These are phyloP conservation scores for Carduelis carduelis DNA, from an alignment of 2,797 vertebrate genomes.

Conservation along the genomic window DNA sequence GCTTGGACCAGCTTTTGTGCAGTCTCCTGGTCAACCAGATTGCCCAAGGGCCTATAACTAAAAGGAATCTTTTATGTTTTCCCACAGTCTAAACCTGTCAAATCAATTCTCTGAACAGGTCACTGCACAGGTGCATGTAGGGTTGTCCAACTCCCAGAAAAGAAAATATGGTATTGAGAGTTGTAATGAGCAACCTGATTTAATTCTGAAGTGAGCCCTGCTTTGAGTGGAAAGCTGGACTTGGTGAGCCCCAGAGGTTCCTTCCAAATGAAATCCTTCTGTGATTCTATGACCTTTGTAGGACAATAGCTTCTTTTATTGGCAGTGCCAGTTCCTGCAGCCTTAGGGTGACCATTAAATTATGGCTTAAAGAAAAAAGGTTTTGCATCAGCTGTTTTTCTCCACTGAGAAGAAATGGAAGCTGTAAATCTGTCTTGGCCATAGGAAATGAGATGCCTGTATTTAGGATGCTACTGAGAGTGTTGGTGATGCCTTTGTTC, in stretches of 20 bases:
- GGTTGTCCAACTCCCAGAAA: not conserved
- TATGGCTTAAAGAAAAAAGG: slow-evolving; percentile 35
- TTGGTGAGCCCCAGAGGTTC: not conserved
- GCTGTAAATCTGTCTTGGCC: slow-evolving; percentile 51
- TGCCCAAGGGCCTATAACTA: not conserved
- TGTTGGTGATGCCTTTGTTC: slow-evolving; percentile 18
- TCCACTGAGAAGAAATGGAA: slow-evolving; percentile 40
- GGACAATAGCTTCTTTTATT: not conserved
- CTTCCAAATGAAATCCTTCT: slow-evolving; percentile 4
- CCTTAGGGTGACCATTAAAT: slow-evolving; percentile 49
- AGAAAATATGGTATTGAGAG: not conserved
- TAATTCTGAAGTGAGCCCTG: not conserved
- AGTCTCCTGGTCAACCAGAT: not conserved
- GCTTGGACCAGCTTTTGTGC: not conserved
- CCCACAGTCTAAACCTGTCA: not conserved
- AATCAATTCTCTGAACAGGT: not conserved
- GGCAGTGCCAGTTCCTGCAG: not conserved
- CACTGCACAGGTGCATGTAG: not conserved
- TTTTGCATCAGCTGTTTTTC: slow-evolving; percentile 55
- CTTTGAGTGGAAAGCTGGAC: not conserved
- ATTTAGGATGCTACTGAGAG: slow-evolving; percentile 41
- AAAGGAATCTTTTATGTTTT: not conserved
- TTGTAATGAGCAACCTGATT: not conserved
- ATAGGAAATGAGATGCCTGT: slow-evolving; percentile 43
- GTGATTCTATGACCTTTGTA: slow-evolving; percentile 9